Evolutionary conservation across 2,888 invertebrate genomes (phyloP), one percentile per base, ranked within the genome.

Genomic region (Acronicta alni): DNA sequence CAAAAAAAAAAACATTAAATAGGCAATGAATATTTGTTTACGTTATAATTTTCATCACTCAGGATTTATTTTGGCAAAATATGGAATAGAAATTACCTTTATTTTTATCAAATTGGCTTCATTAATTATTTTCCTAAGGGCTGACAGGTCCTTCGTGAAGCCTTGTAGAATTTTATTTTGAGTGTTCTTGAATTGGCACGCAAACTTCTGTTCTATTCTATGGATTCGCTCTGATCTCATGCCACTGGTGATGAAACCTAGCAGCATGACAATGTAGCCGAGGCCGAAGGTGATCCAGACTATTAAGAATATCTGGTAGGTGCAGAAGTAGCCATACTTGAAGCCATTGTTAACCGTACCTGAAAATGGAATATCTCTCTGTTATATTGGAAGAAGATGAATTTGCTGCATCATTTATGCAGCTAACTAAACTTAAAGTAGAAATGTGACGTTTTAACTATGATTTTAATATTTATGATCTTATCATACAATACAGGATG

Each of bases 211-310:
- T 85, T 98, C 98, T 67, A 98, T 89, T 77, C 95, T 94, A 37
- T 96, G 95, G 53, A 98, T 95, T 75, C 96, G 95, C 84, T 98
- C 97, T 73, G 97, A 97, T 68, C 94, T 84, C 95, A 97, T 95
- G 5, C 96, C 97, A 59, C 96, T 95, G 0, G 97, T 96, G 72
- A 98, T 97, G 82, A 98, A 98, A 1, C 97, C 97, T 75, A 98
- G 95, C 44, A 98, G 96, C 98, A 98, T 98, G 20, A 98, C 96
- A 43, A 98, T 95, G 87, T 98, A 98, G 0, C 98, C 98, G 67
- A 98, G 95, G 0, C 98, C 98, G 81, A 98, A 98, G 62, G 98
- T 97, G 53, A 98, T 97, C 98, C 98, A 98, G 23, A 97, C 89
- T 32, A 98, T 96, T 0, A 98, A 94, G 77, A 97, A 97, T 60